Evolutionary conservation across 2,888 invertebrate genomes (phyloP).

Genomic region (Exocentrus adspersus): DNA sequence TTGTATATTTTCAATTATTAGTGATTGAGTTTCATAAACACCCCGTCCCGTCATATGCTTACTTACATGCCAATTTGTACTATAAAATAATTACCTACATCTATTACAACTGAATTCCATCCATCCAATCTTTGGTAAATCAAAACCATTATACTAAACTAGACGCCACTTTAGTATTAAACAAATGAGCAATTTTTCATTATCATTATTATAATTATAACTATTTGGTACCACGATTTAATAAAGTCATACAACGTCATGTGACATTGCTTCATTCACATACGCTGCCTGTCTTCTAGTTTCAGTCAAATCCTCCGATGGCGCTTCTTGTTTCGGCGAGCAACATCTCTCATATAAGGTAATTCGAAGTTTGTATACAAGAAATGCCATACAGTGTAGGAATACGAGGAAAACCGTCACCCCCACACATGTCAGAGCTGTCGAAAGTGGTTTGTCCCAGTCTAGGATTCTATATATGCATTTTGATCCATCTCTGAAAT

Average conservation of each 20-base stretch:
- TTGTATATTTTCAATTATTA: too few species aligned
- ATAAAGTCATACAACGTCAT: slow-evolving; percentile 44
- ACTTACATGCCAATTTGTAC: too few species aligned
- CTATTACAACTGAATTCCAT: too few species aligned
- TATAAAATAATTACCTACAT: too few species aligned
- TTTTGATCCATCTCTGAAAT: slow-evolving; percentile 68
- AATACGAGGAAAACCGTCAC: slow-evolving; percentile 70
- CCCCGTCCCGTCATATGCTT: too few species aligned
- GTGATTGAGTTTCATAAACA: too few species aligned
- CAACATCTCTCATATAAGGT: slow-evolving; percentile 42
- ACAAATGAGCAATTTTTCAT: too few species aligned
- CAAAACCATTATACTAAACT: too few species aligned
- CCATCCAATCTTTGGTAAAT: too few species aligned
- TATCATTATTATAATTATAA: too few species aligned
- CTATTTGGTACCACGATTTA: neutral
- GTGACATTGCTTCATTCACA: slow-evolving; percentile 50
- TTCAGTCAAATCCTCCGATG: slow-evolving; percentile 31
- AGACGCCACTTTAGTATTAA: too few species aligned
- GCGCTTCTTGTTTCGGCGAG: slow-evolving; percentile 23
- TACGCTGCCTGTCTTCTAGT: slow-evolving; percentile 41
- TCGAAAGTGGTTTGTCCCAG: slow-evolving; percentile 74
- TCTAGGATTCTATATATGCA: slow-evolving; percentile 82
- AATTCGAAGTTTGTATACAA: slow-evolving; percentile 63
- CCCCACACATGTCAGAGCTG: slow-evolving; percentile 68
- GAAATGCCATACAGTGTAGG: slow-evolving; percentile 70